phyloP scores from a whole-genome alignment of 1,140 invertebrate species.

The Orussus abietinus region DNA sequence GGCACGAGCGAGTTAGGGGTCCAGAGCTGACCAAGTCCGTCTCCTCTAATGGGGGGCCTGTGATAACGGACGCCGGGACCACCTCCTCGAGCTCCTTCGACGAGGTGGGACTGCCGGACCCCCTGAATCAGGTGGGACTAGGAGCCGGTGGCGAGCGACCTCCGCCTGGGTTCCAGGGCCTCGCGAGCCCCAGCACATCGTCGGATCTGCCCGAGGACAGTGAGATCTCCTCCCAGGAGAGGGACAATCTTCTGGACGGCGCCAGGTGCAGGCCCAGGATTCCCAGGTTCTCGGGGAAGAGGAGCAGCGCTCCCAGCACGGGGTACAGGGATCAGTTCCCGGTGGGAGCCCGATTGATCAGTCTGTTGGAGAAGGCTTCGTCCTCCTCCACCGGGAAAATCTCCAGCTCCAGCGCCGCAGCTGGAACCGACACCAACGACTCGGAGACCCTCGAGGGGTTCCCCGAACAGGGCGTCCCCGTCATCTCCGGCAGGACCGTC shows the following conservation, averaged over 20 bases:
- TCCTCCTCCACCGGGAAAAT: constrained; percentile 5
- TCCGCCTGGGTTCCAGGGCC: not conserved
- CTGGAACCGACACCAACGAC: constrained; percentile 1
- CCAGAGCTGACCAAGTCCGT: too few relatives aligned
- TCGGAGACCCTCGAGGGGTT: constrained; percentile 6
- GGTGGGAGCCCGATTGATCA: not conserved
- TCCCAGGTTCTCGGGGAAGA: too few relatives aligned
- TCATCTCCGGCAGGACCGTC: not conserved
- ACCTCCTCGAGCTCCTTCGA: constrained; percentile 12
- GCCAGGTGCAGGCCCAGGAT: constrained; percentile 10
- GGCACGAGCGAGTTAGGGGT: too few relatives aligned
- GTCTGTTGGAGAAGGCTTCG: not conserved
- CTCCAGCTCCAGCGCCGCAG: constrained; percentile 3
- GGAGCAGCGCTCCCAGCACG: too few relatives aligned
- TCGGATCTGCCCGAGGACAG: constrained; percentile 15
- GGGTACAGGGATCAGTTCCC: not conserved
- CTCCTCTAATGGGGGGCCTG: too few relatives aligned
- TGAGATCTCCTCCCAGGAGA: constrained; percentile 12
- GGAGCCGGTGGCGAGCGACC: constrained; percentile 8
- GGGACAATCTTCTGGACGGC: constrained; percentile 11
- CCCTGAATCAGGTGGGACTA: too few relatives aligned
- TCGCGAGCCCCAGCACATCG: constrained; percentile 3
- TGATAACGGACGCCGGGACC: too few relatives aligned
- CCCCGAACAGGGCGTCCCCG: constrained; percentile 7
- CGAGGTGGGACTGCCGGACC: too few relatives aligned